phyloP scores from a whole-genome alignment of 1,140 invertebrate species.

The Stegodyphus dumicola region DNA sequence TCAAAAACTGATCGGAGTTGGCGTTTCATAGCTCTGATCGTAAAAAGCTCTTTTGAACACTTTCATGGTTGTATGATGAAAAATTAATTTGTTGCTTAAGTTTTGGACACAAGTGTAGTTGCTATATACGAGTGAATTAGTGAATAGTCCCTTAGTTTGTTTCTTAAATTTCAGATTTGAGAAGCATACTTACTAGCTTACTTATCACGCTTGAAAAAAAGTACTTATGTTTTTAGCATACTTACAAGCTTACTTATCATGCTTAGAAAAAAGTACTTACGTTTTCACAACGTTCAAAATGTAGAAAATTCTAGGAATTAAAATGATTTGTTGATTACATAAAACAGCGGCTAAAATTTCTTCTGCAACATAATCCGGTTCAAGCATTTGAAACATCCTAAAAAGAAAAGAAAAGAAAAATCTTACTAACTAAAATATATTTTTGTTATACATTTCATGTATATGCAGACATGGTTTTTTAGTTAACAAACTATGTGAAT shows the following conservation, averaged over 20 bases:
- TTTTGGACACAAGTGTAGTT: background rate
- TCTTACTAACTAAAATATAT: background rate
- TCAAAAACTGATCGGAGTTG: no score
- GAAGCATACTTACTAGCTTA: background rate
- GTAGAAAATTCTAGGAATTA: slow-evolving; percentile 39
- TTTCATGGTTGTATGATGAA: no score
- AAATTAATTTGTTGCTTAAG: no score
- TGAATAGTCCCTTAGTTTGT: background rate
- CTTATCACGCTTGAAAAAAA: background rate
- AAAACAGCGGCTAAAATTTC: slow-evolving; percentile 84
- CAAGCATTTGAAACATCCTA: slow-evolving; percentile 52
- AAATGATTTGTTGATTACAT: slow-evolving; percentile 80
- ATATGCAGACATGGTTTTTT: no score
- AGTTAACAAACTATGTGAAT: no score
- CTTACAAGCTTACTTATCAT: background rate
- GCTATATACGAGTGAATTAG: background rate
- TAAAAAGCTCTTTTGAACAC: background rate
- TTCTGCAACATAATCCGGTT: slow-evolving; percentile 85
- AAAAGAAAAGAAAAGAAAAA: background rate
- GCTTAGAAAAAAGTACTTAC: slow-evolving; percentile 2
- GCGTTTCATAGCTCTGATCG: background rate
- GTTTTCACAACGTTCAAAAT: slow-evolving; percentile 21
- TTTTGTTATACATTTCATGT: background rate
- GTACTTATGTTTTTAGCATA: slow-evolving; percentile 26
- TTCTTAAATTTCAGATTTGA: background rate